Conservation (phyloP, 37 sponge, comb jelly and placozoan species). For the Lycopodina hypogea region DNA sequence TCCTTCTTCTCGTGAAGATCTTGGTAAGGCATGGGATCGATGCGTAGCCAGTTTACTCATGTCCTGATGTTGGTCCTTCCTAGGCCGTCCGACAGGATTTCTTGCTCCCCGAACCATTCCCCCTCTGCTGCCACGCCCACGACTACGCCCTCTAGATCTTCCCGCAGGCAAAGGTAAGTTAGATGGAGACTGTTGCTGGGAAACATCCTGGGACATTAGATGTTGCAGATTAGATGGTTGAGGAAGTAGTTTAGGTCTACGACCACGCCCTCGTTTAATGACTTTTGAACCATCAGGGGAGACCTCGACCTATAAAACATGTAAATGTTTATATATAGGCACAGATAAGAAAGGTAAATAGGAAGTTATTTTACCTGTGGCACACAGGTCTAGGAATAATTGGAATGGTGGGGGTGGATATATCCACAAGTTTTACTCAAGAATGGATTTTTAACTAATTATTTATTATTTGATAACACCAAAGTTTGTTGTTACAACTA, state of each 20-base stretch:
- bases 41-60: background rate
- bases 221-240: background rate
- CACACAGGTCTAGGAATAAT: too few species aligned
- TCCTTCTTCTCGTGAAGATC: too few species aligned
- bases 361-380: too few species aligned
- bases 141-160: conserved; percentile 9
- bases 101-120: conserved; percentile 22
- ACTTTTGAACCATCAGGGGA: conserved; percentile 4
- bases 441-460: too few species aligned
- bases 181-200: background rate
- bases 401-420: too few species aligned
- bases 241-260: background rate
- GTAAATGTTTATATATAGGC: too few species aligned
- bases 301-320: background rate
- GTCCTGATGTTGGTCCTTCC: conserved; percentile 1
- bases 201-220: background rate
- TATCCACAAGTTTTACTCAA: too few species aligned
- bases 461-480: too few species aligned
- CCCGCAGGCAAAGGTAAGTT: background rate
- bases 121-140: conserved; percentile 36
- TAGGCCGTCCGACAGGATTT: conserved; percentile 2
- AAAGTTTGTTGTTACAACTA: too few species aligned
- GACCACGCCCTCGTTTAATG: conserved; percentile 33
- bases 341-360: too few species aligned
- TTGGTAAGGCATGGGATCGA: background rate